Base-by-base conservation (phyloP, 2,888 invertebrate genomes). In the Tipula unca region DNA sequence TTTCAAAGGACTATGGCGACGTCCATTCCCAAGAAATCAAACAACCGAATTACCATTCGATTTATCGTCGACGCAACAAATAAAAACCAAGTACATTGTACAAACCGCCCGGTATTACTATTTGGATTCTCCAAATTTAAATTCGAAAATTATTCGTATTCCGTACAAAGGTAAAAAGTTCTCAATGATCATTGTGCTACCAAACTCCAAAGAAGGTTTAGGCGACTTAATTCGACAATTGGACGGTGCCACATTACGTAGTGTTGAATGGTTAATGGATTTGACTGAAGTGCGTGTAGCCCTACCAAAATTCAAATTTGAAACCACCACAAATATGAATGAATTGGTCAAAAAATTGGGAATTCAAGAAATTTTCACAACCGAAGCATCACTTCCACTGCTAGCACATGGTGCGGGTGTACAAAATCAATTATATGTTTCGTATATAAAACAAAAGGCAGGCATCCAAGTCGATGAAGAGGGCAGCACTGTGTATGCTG, bases 1-100 rank as follows among this genome's bases (percentile, higher is more conserved):
- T 91, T 97, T 96, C 92, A 95, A 96, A 89, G 96, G 96, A 0
- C 91, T 93, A 0, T 97, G 97, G 97, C 91, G 92, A 0, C 92
- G 93, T 86, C 93, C 93, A 88, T 97, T 96, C 89, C 91, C 93
- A 0, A 92, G 92, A 20, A 93, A 93, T 86, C 90, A 91, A 0
- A 96, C 95, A 0, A 91, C 90, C 86, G 87, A 89, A 0, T 93
- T 92, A 0, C 90, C 90, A 5, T 98, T 98, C 91, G 93, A 93
- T 88, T 89, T 92, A 4, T 90, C 92, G 0, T 90, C 92, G 0
- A 89, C 90, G 0, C 88, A 89, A 1, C 91, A 91, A 85, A 91
- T 93, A 83, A 89, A 90, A 1, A 92, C 92, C 0, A 91, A 92
- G 0, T 95, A 93, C 88, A 97, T 98, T 96, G 94, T 93, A 88